Percentiles rank a stretch among this genome's conserved stretches.
phyloP scores from a whole-genome alignment of 2,113 vertebrate species.

The Perca fluviatilis region DNA sequence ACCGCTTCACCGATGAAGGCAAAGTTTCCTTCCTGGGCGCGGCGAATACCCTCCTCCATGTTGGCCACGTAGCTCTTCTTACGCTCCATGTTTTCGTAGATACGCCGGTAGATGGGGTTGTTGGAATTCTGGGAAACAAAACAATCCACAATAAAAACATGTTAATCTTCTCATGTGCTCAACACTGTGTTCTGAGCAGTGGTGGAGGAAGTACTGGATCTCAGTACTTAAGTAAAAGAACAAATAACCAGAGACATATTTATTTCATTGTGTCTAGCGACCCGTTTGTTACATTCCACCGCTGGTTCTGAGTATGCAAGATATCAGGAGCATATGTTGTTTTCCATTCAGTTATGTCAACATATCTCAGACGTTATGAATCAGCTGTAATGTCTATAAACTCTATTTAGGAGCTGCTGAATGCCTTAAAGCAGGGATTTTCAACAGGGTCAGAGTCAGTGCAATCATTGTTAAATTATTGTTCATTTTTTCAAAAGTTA shows the following conservation, averaged over 20 bases:
- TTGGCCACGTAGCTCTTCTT: slow-evolving; percentile 82
- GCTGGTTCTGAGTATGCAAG: background rate
- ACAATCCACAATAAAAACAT: background rate
- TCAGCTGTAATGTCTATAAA: background rate
- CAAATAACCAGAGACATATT: no score
- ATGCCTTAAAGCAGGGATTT: no score
- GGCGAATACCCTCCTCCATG: slow-evolving; percentile 86
- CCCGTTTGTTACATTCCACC: no score
- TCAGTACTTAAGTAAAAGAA: no score
- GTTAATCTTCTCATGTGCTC: background rate
- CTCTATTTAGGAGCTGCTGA: background rate
- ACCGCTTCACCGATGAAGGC: slow-evolving; percentile 92
- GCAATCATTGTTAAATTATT: no score
- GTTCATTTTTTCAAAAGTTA: no score
- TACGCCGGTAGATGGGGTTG: slow-evolving; percentile 83
- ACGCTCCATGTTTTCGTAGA: slow-evolving; percentile 91
- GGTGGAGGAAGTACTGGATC: no score
- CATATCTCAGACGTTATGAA: background rate
- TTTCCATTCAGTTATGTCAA: background rate
- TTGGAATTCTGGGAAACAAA: slow-evolving; percentile 85
- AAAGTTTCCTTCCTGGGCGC: slow-evolving; percentile 85
- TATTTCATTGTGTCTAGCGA: no score
- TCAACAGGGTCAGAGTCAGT: no score
- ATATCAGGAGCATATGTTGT: background rate
- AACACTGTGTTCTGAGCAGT: background rate